Conservation (phyloP, 2,888 invertebrate genomes). For the Alentia gelatinosa region DNA sequence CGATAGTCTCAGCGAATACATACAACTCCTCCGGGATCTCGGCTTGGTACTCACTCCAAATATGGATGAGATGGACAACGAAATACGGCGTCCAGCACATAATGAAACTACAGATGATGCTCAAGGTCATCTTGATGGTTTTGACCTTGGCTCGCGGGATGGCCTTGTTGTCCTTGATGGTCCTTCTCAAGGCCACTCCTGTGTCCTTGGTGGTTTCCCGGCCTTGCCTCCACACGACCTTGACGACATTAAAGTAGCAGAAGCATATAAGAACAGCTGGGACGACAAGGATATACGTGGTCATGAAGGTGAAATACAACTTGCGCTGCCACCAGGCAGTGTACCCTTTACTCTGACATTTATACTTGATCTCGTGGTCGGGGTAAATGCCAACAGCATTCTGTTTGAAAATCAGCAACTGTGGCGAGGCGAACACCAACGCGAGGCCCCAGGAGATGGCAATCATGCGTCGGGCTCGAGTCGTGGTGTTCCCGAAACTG, state of each 20-base stretch:
- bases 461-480: conserved; percentile 79
- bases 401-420: conserved; percentile 76
- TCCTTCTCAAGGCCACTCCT: conserved; percentile 63
- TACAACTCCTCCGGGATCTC: conserved; percentile 76
- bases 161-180: conserved; percentile 73
- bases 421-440: conserved; percentile 79
- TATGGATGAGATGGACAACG: conserved; percentile 80
- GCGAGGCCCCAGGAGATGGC: conserved; percentile 79
- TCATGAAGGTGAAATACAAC: conserved; percentile 81
- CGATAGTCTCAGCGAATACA: conserved; percentile 79
- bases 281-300: conserved; percentile 80
- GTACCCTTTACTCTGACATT: conserved; percentile 80
- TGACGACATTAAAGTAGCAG: conserved; percentile 80
- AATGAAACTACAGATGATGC: conserved; percentile 81
- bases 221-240: conserved; percentile 80
- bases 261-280: conserved; percentile 80
- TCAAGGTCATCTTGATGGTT: conserved; percentile 81
- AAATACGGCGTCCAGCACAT: conserved; percentile 82
- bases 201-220: conserved; percentile 44
- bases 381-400: conserved; percentile 68
- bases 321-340: conserved; percentile 81
- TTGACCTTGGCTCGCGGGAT: conserved; percentile 81
- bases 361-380: conserved; percentile 74
- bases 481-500: conserved; percentile 72
- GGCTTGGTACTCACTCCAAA: conserved; percentile 80